A percentile compares a stretch with the other conserved stretches of the same genome.
Evolutionary conservation across 2,113 vertebrate species (phyloP).

Genomic region (Hypanus sabinus): DNA sequence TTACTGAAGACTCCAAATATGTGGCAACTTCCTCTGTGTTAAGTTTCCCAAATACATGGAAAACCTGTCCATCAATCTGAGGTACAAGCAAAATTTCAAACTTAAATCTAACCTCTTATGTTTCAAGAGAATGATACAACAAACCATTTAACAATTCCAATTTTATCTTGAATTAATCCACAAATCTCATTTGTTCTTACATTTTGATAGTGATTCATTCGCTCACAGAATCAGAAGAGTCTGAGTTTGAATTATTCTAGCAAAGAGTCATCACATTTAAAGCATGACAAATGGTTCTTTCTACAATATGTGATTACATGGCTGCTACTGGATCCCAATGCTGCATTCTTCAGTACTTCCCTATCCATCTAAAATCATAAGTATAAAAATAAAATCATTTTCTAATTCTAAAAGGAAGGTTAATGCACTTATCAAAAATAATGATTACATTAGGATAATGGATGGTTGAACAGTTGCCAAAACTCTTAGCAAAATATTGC

Average conservation of each 20-base stretch:
- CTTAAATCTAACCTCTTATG: not conserved
- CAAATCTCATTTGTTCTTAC: not conserved
- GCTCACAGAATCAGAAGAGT: not conserved
- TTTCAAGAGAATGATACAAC: not conserved
- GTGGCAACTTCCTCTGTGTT: constrained; percentile 56
- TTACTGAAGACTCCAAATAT: constrained; percentile 72
- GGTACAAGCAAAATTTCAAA: constrained; percentile 38
- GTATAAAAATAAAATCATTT: not conserved
- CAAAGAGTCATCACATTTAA: not conserved
- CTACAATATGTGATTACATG: not conserved
- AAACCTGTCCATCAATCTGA: constrained; percentile 68
- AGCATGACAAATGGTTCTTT: not conserved
- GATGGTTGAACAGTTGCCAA: not conserved
- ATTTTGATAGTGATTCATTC: not conserved
- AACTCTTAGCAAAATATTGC: not conserved
- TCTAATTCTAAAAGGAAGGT: not conserved
- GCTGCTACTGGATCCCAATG: not conserved
- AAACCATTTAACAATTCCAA: not conserved
- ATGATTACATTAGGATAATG: not conserved
- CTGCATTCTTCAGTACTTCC: not conserved
- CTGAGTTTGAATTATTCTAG: not conserved
- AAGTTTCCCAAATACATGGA: constrained; percentile 69
- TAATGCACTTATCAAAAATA: not conserved
- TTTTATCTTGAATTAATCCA: not conserved
- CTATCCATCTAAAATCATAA: not conserved